Evolutionary conservation across 2,888 invertebrate species (phyloP), one percentile per base, ranked within the genome.

Genomic region (Melanchra persicariae): DNA sequence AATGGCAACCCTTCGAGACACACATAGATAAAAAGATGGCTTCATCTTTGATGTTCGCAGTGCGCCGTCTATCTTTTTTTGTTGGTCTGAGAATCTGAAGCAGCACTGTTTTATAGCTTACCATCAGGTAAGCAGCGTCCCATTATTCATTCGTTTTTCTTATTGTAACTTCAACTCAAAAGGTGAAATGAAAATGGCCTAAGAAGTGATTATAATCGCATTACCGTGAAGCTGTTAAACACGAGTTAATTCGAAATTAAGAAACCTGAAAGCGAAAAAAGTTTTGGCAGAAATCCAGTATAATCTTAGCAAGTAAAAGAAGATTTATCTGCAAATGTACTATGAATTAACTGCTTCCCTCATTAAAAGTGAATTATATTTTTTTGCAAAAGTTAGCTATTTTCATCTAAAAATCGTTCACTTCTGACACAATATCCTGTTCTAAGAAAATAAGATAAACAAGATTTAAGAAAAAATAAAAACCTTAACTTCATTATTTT

Each of bases 231-330:
- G 6, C 54, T 47, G 9, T 40, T 47, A 40, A 74, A 74, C 62
- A 52, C 22, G 8, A 62, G 52, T 45, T 62, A 19, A 45, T 62
- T 62, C 1, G 10, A 6, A 9, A 34, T 17, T 10, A n/a, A 30
- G 30, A 47, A 37, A 2, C 7, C 17, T n/a, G n/a, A 40, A 64
- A 40, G 12, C 22, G 17, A 64, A 54, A 47, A 22, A 10, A 54
- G n/a, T 24, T 24, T 55, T 55, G 71, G 65, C 75, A 2, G 12
- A 7, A 47, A 71, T 37, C 40, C 65, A 71, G 22, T 47, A 65
- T 55, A 47, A 74, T 64, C 12, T 12, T 5, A 54, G 64, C 30
- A 64, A 64, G 64, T n/a, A 47, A 49, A 64, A 65, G 1, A 74
- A 24, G 30, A 74, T 55, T 55, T 24, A 64, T 40, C 37, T 37